phyloP scores from a whole-genome alignment of 2,888 invertebrate species.

The Chrysolina americana region DNA sequence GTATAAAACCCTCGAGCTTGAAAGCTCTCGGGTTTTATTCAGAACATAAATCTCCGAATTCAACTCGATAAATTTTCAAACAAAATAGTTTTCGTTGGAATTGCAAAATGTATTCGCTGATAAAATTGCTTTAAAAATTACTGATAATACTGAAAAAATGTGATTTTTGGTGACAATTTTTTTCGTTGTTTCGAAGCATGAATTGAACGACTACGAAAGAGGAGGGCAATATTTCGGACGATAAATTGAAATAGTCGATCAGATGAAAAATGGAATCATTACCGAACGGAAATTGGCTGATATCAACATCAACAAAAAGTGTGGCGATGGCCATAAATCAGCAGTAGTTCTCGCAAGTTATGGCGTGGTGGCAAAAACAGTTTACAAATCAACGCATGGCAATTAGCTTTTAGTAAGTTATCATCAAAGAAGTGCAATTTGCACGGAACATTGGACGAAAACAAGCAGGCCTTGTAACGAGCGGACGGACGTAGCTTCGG shows the following conservation, averaged over 20 bases:
- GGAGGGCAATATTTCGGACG: no score
- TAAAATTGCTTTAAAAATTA: no score
- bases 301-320: slow-evolving; percentile 48
- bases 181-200: no score
- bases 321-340: slow-evolving; percentile 54
- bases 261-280: slow-evolving; percentile 37
- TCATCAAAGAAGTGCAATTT: slow-evolving; percentile 70
- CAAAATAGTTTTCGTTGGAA: no score
- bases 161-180: no score
- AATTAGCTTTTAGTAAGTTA: slow-evolving; percentile 68
- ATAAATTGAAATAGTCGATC: neutral
- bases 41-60: no score
- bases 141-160: no score
- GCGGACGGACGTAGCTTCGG: slow-evolving; percentile 61
- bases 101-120: no score
- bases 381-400: slow-evolving; percentile 67
- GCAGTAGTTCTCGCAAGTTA: slow-evolving; percentile 53
- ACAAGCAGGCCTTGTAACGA: slow-evolving; percentile 61
- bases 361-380: slow-evolving; percentile 60
- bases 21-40: no score
- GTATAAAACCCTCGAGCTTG: no score
- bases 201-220: no score
- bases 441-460: slow-evolving; percentile 67
- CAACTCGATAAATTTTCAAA: no score
- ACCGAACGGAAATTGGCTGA: slow-evolving; percentile 48